phyloP scores from a whole-genome alignment of 1,140 invertebrate genomes.

The Cydia amplana region DNA sequence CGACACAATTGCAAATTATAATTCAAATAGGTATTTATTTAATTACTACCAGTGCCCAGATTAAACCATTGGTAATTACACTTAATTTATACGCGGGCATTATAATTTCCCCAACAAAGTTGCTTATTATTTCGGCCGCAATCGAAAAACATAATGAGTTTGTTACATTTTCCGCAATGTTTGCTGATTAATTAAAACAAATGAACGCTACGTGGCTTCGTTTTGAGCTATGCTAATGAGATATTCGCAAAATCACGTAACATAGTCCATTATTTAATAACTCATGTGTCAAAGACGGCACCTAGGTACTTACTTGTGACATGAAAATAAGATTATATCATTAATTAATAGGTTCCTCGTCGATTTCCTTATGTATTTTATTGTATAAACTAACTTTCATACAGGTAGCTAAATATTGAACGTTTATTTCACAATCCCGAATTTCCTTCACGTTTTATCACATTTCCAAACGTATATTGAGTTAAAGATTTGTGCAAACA shows the following conservation, averaged over 20 bases:
- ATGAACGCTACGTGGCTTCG: not conserved
- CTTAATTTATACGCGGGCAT: slow-evolving; percentile 1
- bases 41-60: not conserved
- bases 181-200: slow-evolving; percentile 14
- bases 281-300: not conserved
- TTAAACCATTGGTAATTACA: not conserved
- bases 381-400: too few species aligned
- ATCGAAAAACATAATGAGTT: slow-evolving; percentile 8
- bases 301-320: not conserved
- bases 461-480: not conserved
- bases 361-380: too few species aligned
- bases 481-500: not conserved
- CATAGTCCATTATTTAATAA: not conserved
- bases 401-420: not conserved
- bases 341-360: too few species aligned
- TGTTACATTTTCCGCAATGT: slow-evolving; percentile 10
- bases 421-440: not conserved
- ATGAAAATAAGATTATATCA: not conserved
- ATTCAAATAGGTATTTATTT: not conserved
- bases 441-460: not conserved
- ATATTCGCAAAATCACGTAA: not conserved
- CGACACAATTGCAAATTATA: not conserved
- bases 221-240: not conserved
- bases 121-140: not conserved
- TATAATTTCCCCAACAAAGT: not conserved